Evolutionary conservation across 1,140 invertebrate species (phyloP).

Genomic region (Apocrypta bakeri): DNA sequence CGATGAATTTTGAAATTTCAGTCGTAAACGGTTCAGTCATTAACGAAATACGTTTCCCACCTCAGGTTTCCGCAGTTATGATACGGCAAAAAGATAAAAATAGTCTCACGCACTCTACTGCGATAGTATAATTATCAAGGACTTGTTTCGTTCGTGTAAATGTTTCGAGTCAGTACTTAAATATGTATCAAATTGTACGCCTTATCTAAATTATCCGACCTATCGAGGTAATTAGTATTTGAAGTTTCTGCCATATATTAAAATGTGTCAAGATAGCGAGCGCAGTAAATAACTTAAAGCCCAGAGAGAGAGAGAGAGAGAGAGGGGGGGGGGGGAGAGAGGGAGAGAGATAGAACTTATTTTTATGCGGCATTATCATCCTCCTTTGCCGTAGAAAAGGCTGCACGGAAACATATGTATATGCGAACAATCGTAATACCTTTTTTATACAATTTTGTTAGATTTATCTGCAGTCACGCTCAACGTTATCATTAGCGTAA

Average conservation of each 20-base stretch:
- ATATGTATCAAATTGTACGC: neutral
- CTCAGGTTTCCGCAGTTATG: too few relatives aligned
- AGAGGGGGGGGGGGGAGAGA: too few relatives aligned
- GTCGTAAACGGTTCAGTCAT: neutral
- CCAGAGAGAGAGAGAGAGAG: too few relatives aligned
- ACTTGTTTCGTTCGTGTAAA: neutral
- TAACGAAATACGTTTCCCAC: neutral
- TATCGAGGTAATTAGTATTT: neutral
- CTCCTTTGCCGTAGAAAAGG: too few relatives aligned
- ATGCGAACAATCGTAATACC: too few relatives aligned
- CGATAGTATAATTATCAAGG: neutral
- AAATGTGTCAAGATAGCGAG: neutral
- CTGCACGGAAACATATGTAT: too few relatives aligned
- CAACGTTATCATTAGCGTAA: neutral
- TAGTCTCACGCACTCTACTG: neutral
- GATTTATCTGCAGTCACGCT: neutral
- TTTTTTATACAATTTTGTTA: neutral
- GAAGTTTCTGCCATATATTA: conserved; percentile 2
- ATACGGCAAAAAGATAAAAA: neutral
- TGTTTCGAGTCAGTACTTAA: neutral
- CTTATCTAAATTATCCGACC: neutral
- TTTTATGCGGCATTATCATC: neutral
- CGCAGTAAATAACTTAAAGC: neutral
- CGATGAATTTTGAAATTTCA: neutral
- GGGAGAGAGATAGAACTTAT: neutral